Base-by-base conservation (phyloP, 2,797 vertebrate species). In the Sebastes variabilis region DNA sequence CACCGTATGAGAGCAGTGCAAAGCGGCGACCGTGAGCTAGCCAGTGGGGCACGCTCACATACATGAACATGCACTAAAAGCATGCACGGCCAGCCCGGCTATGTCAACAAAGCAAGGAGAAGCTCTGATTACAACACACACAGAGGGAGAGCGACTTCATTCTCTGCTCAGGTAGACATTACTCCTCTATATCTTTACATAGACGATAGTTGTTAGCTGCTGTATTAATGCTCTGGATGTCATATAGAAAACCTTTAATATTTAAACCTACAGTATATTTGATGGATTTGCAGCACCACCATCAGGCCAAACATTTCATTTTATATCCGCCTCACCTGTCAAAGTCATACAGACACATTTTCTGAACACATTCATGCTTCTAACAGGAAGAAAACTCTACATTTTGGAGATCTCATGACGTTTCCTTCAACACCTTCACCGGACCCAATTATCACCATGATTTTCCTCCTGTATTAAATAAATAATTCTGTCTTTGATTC, bases 21-120 rank as follows among this genome's bases (percentile, higher is more conserved):
- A 0, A 36, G 34, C 11, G 34, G 34, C 34, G 0, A 4, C 34
- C 11, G 34, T 36, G 34, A 36, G 34, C 34, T 1, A 0, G 0
- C 34, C 34, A 0, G 34, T 36, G 34, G 34, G 0, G 34, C 34
- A 36, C 34, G 34, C 34, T 36, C 34, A 36, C 34, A 36, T 36
- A 36, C 34, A 36, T 0, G 11, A 36, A 36, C 34, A 36, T 36
- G 34, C 34, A 36, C 34, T 36, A 36, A 36, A 36, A 36, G 34
- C 34, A 36, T 36, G 34, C 34, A 36, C 34, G 11, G 34, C 34
- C 34, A 13, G 34, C 34, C 34, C 34, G 34, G 34, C 34, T 5
- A 36, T 36, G 34, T 36, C 34, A 36, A 36, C 34, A 36, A 36
- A 36, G 34, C 11, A 1, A 12, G 2, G 34, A 36, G 11, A 12